Evolutionary conservation across 2,797 vertebrate species (phyloP), one percentile per base, ranked within the genome.

Genomic region (Holocentrus rufus): DNA sequence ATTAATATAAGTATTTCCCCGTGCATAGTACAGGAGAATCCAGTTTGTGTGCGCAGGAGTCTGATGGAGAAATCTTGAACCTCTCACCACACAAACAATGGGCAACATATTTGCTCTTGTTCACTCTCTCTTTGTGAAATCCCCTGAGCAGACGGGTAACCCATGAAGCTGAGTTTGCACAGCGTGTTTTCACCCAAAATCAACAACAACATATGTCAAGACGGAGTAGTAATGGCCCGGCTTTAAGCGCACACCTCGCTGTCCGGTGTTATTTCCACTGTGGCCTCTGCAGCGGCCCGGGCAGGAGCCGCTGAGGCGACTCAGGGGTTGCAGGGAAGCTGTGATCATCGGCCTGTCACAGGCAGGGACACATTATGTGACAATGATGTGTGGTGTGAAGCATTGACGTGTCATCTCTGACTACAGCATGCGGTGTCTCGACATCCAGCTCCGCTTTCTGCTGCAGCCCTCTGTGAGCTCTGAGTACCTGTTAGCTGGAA

Each of bases 381-480:
- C 91, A 85, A 82, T 85, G 84, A 89, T 86, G 89, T 83, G 83
- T 81, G 85, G 76, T 87, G 84, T 85, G 86, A 85, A 73, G 84
- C 76, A 77, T 79, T 57, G 67, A 80, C 69, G 76, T 88, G 89
- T 90, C 90, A 91, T 85, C 75, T 88, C 81, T 80, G 77, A 88
- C 82, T 68, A 64, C 57, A 87, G 79, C 86, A 78, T 69, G 82
- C 84, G 74, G 62, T 54, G 65, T 88, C 85, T 87, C 86, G 87
- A 80, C 76, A 64, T 62, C 73, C 74, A 17, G 52, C 85, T 76
- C 78, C 69, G 46, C 77, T 82, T 78, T 81, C 78, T 86, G 81
- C 85, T 86, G 81, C 84, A 89, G 81, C 89, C 88, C 87, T 74
- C 50, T 47, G 52, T 71, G 72, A 85, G 65, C 69, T 86, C 73